Conservation (phyloP, 2,797 vertebrate species). For the Dendrocincla fuliginosa region DNA sequence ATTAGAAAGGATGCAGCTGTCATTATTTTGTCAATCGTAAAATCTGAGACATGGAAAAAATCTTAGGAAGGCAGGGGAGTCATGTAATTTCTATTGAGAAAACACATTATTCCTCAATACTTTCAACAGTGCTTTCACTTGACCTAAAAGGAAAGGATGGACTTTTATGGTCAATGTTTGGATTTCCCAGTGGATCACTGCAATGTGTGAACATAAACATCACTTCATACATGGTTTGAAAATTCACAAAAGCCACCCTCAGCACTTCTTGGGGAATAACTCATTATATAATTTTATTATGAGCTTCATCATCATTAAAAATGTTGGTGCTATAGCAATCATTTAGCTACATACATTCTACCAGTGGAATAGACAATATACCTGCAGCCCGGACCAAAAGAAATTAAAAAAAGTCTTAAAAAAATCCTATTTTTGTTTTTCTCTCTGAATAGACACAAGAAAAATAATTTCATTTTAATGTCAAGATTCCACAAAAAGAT, state of each 20-base stretch:
- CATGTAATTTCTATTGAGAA: not conserved
- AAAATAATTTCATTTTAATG: not conserved
- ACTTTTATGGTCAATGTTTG: not conserved
- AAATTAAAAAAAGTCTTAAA: not conserved
- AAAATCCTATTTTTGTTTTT: not conserved
- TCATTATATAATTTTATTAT: not conserved
- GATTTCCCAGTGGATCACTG: not conserved
- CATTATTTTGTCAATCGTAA: constrained; percentile 17
- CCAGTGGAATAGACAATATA: not conserved
- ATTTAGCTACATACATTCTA: not conserved
- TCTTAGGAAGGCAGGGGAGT: not conserved
- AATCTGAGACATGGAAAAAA: not conserved
- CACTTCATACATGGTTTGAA: not conserved
- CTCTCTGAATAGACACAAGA: not conserved
- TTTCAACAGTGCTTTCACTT: not conserved
- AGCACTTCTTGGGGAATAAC: not conserved
- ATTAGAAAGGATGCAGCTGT: constrained; percentile 20
- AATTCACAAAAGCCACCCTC: not conserved
- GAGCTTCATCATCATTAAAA: not conserved
- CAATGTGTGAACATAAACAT: not conserved
- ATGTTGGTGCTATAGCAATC: not conserved
- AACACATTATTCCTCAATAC: not conserved
- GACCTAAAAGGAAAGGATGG: not conserved
- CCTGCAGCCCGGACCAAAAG: not conserved
- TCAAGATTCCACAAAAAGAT: not conserved